These are phyloP conservation scores for Watsonalla binaria DNA, from an alignment of 2,888 invertebrate genomes.

Conservation along the genomic window DNA sequence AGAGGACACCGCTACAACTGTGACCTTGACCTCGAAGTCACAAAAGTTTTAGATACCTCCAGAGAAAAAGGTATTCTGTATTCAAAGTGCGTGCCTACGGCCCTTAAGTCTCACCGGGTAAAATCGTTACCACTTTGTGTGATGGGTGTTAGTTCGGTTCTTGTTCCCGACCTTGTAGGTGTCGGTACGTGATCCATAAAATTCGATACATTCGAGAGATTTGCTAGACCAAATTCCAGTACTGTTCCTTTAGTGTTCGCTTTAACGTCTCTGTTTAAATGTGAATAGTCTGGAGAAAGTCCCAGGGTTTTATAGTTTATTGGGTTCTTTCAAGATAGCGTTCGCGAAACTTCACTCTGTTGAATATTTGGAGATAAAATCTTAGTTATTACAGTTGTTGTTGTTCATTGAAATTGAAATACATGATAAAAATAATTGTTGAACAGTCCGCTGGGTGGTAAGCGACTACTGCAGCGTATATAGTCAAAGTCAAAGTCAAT, in stretches of 20 bases:
- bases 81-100: constrained; percentile 32
- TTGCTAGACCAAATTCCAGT: neutral
- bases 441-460: too few relatives aligned
- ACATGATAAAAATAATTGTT: too few relatives aligned
- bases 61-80: constrained; percentile 37
- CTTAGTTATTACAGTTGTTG: too few relatives aligned
- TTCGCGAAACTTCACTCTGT: too few relatives aligned
- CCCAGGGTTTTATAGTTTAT: too few relatives aligned
- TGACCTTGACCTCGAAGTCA: constrained; percentile 13
- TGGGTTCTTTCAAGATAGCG: too few relatives aligned
- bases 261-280: neutral
- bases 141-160: constrained; percentile 14
- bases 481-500: too few relatives aligned
- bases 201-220: neutral
- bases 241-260: too few relatives aligned
- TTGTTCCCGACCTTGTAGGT: constrained; percentile 5
- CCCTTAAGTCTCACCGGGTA: constrained; percentile 34
- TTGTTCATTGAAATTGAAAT: too few relatives aligned
- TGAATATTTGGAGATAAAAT: too few relatives aligned
- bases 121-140: constrained; percentile 22
- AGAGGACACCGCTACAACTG: constrained; percentile 4
- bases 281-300: neutral
- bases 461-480: too few relatives aligned
- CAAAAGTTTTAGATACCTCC: constrained; percentile 25
- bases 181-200: neutral